Evolutionary conservation across 2,888 invertebrate genomes (phyloP).

Genomic region (Eupithecia vulgata): DNA sequence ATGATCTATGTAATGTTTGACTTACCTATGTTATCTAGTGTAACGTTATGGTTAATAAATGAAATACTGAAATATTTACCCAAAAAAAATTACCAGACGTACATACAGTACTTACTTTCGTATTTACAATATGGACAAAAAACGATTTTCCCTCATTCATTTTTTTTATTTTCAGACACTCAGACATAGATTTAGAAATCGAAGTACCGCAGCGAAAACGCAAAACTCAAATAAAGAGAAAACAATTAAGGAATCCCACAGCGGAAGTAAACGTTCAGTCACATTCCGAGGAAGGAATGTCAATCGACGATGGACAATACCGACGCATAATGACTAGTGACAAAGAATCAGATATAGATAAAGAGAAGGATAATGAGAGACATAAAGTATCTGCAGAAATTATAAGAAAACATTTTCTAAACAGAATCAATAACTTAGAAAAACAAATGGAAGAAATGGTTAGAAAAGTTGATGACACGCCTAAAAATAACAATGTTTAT

Average conservation of each 20-base stretch:
- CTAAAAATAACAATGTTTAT: neutral
- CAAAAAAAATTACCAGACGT: neutral
- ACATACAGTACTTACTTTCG: neutral
- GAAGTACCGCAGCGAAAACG: neutral
- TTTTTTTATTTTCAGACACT: neutral
- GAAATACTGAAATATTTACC: too few species aligned
- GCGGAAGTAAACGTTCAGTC: neutral
- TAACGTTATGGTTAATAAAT: too few species aligned
- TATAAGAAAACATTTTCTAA: conserved; percentile 16
- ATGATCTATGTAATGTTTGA: too few species aligned
- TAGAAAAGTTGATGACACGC: conserved; percentile 9
- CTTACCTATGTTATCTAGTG: too few species aligned
- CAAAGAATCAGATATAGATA: neutral
- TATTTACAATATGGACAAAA: neutral
- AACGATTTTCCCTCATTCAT: neutral
- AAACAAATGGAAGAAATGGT: conserved; percentile 23
- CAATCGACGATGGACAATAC: neutral
- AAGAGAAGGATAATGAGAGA: neutral
- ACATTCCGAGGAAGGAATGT: neutral
- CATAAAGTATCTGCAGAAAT: conserved; percentile 3
- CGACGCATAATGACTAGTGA: neutral
- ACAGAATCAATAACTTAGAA: conserved; percentile 21
- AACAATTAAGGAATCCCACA: neutral
- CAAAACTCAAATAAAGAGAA: neutral
- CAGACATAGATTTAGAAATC: neutral